phyloP scores from a whole-genome alignment of 2,888 invertebrate species.

The Drosophila meridiana region DNA sequence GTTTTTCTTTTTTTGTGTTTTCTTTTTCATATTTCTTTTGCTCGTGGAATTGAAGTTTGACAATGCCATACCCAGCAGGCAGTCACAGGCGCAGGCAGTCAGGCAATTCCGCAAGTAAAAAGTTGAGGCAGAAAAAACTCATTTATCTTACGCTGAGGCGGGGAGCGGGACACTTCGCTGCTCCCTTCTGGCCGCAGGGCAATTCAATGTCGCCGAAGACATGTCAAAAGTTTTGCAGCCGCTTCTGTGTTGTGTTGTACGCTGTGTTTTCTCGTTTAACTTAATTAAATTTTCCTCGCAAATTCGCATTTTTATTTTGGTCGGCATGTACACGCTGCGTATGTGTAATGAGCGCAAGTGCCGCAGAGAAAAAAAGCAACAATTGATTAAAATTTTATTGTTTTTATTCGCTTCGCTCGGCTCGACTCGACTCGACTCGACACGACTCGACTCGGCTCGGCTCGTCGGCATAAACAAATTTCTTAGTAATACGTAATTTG shows the following conservation, averaged over 20 bases:
- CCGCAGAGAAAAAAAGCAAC: constrained; percentile 40
- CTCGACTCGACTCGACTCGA: neutral
- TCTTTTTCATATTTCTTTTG: constrained; percentile 58
- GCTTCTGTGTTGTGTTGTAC: constrained; percentile 23
- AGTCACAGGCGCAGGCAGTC: constrained; percentile 15
- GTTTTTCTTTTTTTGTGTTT: constrained; percentile 12
- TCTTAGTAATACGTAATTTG: constrained; percentile 51
- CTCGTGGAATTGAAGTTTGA: constrained; percentile 61
- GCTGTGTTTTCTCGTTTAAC: constrained; percentile 69
- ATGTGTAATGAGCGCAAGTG: constrained; percentile 38
- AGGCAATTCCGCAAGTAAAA: constrained; percentile 62
- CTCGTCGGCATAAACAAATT: constrained; percentile 25
- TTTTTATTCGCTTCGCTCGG: constrained; percentile 41
- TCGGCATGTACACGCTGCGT: constrained; percentile 23
- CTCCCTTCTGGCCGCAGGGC: constrained; percentile 53
- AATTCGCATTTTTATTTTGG: constrained; percentile 57
- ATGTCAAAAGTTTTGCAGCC: constrained; percentile 65
- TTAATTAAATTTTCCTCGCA: constrained; percentile 74
- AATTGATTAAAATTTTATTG: constrained; percentile 77
- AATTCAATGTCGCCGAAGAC: constrained; percentile 64
- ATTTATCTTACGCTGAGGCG: constrained; percentile 53
- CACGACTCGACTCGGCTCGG: neutral
- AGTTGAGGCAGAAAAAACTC: constrained; percentile 59
- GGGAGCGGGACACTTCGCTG: constrained; percentile 10
- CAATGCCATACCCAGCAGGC: constrained; percentile 69